Base-by-base conservation (phyloP, 2,888 invertebrate species). In the Brenthis hecate region DNA sequence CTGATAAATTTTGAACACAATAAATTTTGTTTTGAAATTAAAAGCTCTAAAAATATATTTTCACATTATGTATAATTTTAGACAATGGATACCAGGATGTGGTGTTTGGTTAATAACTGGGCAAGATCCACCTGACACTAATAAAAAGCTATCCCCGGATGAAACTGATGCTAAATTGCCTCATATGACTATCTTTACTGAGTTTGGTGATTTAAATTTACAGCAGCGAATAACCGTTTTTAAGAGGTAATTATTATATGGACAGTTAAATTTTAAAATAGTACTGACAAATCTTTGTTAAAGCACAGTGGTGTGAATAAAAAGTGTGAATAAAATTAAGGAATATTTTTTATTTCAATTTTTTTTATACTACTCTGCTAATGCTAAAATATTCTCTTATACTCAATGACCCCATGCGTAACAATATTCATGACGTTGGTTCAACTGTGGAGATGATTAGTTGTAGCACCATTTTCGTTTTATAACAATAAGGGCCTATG, bases 1-100 rank as follows among this genome's bases (percentile, higher is more conserved):
- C 19, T 19, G 1, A 19, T 1, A 19, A 19, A 19, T 19, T 19
- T 19, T 19, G 19, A 19, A 19, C 19, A 19, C 19, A 19, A 19
- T 19, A 19, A 19, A 19, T 1, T 19, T 19, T 19, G 19, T 19
- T 19, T 19, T 19, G 19, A 19, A 19, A 19, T 19, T 19, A 43
- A 43, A 3, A 8, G 8, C 36, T 43, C 28, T 28, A 28, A 43
- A 43, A 43, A 43, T 48, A 13, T n/a, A 19, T 11, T 48, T 13
- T 58, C 19, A 2, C n/a, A 60, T 6, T 4, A 43, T 14, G 11
- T 60, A 28, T 67, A 53, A 48, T 32, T 69, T 43, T 73, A 92
- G 92, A 76, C 95, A 94, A 82, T 96, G 95, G 95, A 93, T 96
- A 71, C 96, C 97, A 0, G 95, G 95, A 1, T 96, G 96, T 84